Conservation (phyloP, 2,113 vertebrate genomes). For the Siniperca knerii region DNA sequence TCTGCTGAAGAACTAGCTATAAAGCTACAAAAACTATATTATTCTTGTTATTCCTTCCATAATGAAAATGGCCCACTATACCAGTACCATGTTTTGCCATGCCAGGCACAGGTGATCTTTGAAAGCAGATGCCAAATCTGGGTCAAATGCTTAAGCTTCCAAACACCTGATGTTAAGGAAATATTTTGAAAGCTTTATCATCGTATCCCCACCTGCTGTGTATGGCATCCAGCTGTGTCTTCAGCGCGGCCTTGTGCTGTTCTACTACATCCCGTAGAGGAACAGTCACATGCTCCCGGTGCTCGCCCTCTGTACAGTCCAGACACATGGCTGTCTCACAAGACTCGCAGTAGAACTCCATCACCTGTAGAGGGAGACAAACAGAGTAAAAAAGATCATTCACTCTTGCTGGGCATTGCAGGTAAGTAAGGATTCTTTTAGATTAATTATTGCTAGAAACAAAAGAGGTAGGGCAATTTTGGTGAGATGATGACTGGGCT, state of each 20-base stretch:
- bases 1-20: neutral
- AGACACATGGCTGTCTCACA: slow-evolving; percentile 97
- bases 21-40: neutral
- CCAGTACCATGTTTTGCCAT: neutral
- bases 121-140: slow-evolving; percentile 15
- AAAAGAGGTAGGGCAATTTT: neutral
- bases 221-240: slow-evolving; percentile 93
- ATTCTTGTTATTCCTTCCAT: neutral
- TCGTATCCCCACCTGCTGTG: slow-evolving; percentile 83
- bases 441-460: neutral
- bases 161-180: slow-evolving; percentile 20
- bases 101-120: neutral
- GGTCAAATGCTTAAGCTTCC: slow-evolving; percentile 14
- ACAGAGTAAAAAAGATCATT: neutral
- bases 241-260: slow-evolving; percentile 93
- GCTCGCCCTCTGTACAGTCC: slow-evolving; percentile 92
- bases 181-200: slow-evolving; percentile 17
- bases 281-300: slow-evolving; percentile 92
- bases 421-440: neutral
- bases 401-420: neutral
- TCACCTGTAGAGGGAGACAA: slow-evolving; percentile 86
- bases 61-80: neutral
- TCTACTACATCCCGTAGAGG: slow-evolving; percentile 92
- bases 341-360: slow-evolving; percentile 97
- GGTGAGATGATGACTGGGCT: neutral